Percentiles rank a stretch among this genome's conserved stretches.
These are phyloP conservation scores for Neoseiulus cucumeris DNA, from an alignment of 1,140 invertebrate genomes.

Conservation along the genomic window DNA sequence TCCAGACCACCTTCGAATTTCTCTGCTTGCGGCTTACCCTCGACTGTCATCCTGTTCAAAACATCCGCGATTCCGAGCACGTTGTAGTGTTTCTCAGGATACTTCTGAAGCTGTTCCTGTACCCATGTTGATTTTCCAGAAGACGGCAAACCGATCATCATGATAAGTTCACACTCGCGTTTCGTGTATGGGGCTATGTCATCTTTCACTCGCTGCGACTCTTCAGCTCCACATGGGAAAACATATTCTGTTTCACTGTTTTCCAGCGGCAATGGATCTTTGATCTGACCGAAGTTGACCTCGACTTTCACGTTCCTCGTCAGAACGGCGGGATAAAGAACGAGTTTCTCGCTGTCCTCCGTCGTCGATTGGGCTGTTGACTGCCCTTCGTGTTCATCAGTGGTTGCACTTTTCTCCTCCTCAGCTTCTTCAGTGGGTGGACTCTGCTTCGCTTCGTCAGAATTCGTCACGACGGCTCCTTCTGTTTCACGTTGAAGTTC, in stretches of 20 bases:
- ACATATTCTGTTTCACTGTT: not conserved
- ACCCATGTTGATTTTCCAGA: not conserved
- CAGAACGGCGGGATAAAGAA: not conserved
- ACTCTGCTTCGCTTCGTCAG: not conserved
- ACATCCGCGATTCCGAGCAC: not conserved
- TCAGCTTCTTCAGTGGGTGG: not conserved
- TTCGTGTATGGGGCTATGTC: not conserved
- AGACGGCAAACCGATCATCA: not conserved
- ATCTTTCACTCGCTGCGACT: not conserved
- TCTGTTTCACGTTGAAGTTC: not conserved
- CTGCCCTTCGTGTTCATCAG: not conserved
- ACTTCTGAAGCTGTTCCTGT: not conserved
- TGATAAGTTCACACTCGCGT: not conserved
- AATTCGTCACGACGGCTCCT: not conserved
- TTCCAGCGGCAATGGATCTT: not conserved
- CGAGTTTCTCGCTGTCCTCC: not conserved
- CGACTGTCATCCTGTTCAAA: not conserved
- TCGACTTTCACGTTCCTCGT: not conserved
- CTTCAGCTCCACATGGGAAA: not conserved
- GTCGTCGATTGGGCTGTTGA: not conserved
- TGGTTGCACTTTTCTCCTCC: not conserved
- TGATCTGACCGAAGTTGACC: not conserved
- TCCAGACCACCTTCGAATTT: not conserved
- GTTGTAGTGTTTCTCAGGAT: slow-evolving; percentile 2
- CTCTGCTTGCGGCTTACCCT: not conserved